Base-by-base conservation (phyloP, 1,140 invertebrate genomes). In the Platorchestia sp. region DNA sequence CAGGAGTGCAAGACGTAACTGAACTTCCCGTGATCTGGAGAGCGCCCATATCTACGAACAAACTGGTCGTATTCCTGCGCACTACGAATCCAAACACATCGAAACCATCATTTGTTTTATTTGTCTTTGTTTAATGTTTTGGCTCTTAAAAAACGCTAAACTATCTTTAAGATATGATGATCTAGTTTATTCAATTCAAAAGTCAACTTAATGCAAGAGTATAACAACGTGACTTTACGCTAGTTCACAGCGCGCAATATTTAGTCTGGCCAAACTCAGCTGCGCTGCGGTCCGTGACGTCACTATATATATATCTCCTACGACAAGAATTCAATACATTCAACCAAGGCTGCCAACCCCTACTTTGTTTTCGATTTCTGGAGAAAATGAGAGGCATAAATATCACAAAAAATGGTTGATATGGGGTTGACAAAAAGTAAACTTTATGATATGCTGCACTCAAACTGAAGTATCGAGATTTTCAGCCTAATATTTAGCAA, bases 71-170 rank as follows among this genome's bases (percentile, higher is more conserved):
- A 93, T 93, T 93, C 43, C 7, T 47, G 91, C 91, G 91, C 91
- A 93, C 91, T 93, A 93, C 91, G 91, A 93, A 93, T 93, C 91
- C 91, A 93, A 93, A 93, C 91, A 93, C 87, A 89, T 89, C n/a
- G 41, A 89, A 41, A 42, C 87, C 87, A 89, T 89, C 43, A 89
- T 89, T 89, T 47, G 45, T 47, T 47, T 93, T 93, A 44, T 1
- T 16, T 0, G 0, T 93, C 19, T 16, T 40, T 1, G 41, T 41
- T 27, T 19, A 93, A 89, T 89, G 10, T 7, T 42, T 19, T 42
- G 7, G 14, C 7, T 0, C 36, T 22, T 22, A 19, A 75, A 19
- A 36, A 3, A 75, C 27, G 36, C 27, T 75, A 27, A 75, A 89
- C 7, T 89, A 10, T 89, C 7, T 16, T 42, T 89, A 19, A 14